Conservation (phyloP, 1,140 invertebrate genomes). For the Oscheius sp. region DNA sequence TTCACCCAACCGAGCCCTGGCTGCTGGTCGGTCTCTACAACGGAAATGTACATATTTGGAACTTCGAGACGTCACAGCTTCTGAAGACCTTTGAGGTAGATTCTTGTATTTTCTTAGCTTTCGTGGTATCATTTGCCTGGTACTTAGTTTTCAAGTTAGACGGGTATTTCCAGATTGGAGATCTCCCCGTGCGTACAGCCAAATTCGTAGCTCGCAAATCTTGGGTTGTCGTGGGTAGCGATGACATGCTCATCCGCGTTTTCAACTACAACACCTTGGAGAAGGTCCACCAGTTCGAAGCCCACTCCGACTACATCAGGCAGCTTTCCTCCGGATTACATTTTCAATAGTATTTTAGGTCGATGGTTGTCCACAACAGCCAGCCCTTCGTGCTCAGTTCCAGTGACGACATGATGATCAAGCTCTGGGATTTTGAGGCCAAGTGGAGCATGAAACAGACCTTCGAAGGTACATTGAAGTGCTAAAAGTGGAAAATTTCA, state of each 20-base stretch:
- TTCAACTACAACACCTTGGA: constrained; percentile 99
- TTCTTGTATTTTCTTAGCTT: not conserved
- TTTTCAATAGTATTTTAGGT: constrained; percentile 68
- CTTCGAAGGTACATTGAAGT: constrained; percentile 71
- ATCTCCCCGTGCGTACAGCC: constrained; percentile 87
- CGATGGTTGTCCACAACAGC: constrained; percentile 92
- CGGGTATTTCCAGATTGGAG: constrained; percentile 70
- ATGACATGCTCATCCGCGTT: constrained; percentile 76
- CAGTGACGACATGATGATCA: constrained; percentile 98
- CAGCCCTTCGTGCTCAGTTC: constrained; percentile 94
- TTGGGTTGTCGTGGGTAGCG: constrained; percentile 94
- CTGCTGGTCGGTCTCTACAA: constrained; percentile 95
- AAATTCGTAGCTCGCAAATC: constrained; percentile 96
- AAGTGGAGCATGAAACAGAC: constrained; percentile 93
- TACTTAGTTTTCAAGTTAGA: not conserved
- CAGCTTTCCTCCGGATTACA: not conserved
- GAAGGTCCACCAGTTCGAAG: constrained; percentile 89
- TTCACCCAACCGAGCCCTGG: constrained; percentile 96
- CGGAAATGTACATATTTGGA: constrained; percentile 99
- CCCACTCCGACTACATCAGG: constrained; percentile 87
- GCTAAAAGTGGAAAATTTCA: too few relatives aligned
- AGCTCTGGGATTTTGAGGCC: constrained; percentile 99
- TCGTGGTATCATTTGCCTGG: not conserved
- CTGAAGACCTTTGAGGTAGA: constrained; percentile 84
- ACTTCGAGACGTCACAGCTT: constrained; percentile 78